phyloP scores from a whole-genome alignment of 1,140 invertebrate genomes.

The Colletes latitarsis region DNA sequence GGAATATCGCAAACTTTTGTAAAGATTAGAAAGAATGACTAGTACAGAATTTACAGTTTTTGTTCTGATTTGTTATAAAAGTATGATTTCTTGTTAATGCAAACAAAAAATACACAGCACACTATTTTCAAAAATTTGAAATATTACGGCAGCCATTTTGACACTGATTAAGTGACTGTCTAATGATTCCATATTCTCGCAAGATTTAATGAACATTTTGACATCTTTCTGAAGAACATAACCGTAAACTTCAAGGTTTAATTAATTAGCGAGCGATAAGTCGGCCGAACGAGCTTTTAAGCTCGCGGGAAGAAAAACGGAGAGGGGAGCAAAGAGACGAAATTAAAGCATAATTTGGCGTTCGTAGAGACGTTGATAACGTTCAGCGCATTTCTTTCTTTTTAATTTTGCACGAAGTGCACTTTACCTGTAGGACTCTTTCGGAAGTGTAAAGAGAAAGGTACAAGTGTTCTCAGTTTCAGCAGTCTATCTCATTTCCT shows the following conservation, averaged over 20 bases:
- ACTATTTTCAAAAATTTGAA: not conserved
- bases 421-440: constrained; percentile 10
- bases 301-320: too few relatives aligned
- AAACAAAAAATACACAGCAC: too few relatives aligned
- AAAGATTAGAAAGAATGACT: too few relatives aligned
- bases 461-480: constrained; percentile 47
- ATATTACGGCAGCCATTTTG: not conserved
- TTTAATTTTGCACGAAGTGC: constrained; percentile 17
- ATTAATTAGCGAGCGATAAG: constrained; percentile 1
- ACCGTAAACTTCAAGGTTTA: constrained; percentile 2
- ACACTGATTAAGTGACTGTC: not conserved
- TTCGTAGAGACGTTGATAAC: constrained; percentile 12
- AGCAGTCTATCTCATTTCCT: constrained; percentile 59
- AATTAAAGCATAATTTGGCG: constrained; percentile 24
- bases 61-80: too few relatives aligned
- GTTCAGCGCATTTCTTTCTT: constrained; percentile 24
- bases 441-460: constrained; percentile 11
- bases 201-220: constrained; percentile 1
- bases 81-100: too few relatives aligned
- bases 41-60: too few relatives aligned
- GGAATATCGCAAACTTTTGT: too few relatives aligned
- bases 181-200: not conserved
- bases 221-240: not conserved
- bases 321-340: not conserved
- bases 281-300: not conserved